phyloP scores from a whole-genome alignment of 2,113 vertebrate species.

The Oenanthe melanoleuca region DNA sequence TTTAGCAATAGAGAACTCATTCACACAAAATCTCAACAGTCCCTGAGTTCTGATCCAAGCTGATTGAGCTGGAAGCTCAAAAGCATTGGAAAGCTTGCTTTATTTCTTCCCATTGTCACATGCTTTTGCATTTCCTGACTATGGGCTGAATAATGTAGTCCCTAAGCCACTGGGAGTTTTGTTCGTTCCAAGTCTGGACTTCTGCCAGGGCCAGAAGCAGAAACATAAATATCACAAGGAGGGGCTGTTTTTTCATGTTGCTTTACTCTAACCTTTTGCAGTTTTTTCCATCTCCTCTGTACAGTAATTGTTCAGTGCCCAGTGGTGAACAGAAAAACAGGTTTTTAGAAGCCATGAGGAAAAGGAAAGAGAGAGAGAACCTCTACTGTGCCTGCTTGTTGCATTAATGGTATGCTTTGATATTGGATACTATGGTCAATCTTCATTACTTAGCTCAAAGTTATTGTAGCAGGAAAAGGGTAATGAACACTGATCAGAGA shows the following conservation, averaged over 20 bases:
- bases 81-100: constrained; percentile 23
- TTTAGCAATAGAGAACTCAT: constrained; percentile 39
- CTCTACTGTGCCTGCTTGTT: background rate
- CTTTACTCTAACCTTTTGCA: constrained; percentile 52
- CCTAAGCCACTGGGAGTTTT: constrained; percentile 26
- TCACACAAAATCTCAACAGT: constrained; percentile 40
- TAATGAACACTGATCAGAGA: background rate
- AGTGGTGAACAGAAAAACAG: background rate
- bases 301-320: constrained; percentile 17
- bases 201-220: constrained; percentile 50
- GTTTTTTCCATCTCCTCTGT: constrained; percentile 48
- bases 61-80: constrained; percentile 35
- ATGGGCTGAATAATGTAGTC: background rate
- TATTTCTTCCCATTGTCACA: constrained; percentile 61
- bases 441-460: constrained; percentile 14
- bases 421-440: constrained; percentile 15
- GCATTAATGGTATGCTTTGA: constrained; percentile 13
- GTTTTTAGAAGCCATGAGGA: background rate
- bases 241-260: constrained; percentile 36
- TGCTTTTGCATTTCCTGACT: constrained; percentile 55
- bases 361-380: background rate
- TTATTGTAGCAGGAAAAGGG: background rate
- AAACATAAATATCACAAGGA: constrained; percentile 66
- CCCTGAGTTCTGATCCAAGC: constrained; percentile 11
- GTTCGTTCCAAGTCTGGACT: constrained; percentile 40